Conservation (phyloP, 2,888 invertebrate genomes). For the Cacoxenus indagator region DNA sequence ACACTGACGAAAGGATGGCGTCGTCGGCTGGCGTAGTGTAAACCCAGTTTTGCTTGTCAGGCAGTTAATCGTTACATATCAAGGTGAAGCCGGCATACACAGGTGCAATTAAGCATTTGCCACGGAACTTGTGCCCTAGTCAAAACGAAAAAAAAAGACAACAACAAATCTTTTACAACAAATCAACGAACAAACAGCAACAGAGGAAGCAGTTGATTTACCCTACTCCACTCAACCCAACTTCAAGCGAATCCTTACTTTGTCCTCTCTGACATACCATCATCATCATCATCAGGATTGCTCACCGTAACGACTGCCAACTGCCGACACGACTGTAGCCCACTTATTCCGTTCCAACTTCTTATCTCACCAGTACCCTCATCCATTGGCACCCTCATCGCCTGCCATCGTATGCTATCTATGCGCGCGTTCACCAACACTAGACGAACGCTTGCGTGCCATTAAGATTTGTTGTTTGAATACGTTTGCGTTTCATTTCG, state of each 20-base stretch:
- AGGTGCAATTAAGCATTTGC: conserved; percentile 65
- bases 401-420: too few relatives aligned
- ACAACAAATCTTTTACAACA: neutral
- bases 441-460: conserved; percentile 58
- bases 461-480: conserved; percentile 64
- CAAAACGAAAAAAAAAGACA: too few relatives aligned
- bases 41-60: conserved; percentile 55
- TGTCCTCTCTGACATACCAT: neutral
- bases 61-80: conserved; percentile 67
- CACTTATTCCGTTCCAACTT: conserved; percentile 22
- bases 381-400: too few relatives aligned
- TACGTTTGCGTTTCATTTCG: conserved; percentile 36
- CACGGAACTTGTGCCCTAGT: conserved; percentile 54
- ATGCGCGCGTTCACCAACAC: conserved; percentile 1
- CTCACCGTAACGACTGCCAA: conserved; percentile 2
- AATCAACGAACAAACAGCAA: neutral
- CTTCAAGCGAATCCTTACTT: neutral
- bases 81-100: conserved; percentile 51
- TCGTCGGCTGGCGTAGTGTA: conserved; percentile 37
- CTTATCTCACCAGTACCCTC: too few relatives aligned
- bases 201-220: neutral
- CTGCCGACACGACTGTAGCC: neutral
- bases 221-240: too few relatives aligned
- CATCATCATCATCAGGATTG: neutral
- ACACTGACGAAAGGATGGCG: conserved; percentile 39